phyloP scores from a whole-genome alignment of 2,113 vertebrate genomes.

The Peromyscus leucopus region DNA sequence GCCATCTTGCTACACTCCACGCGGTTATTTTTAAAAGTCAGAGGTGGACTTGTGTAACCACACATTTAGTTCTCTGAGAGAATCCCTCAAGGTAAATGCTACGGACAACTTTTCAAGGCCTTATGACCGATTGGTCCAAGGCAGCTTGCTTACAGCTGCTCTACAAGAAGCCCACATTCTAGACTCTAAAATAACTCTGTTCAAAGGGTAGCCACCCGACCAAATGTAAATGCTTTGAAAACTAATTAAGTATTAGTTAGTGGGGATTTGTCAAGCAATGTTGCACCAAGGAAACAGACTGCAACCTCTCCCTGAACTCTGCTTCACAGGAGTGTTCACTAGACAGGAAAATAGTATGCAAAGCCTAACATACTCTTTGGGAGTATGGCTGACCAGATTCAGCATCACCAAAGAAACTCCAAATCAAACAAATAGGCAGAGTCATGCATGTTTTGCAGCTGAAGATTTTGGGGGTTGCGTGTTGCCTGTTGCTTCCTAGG shows the following conservation, averaged over 20 bases:
- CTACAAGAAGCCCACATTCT: neutral
- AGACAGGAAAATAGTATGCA: neutral
- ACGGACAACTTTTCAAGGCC: neutral
- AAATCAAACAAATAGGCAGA: conserved; percentile 8
- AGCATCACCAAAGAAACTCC: neutral
- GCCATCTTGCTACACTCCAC: neutral
- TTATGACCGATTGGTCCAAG: neutral
- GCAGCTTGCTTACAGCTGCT: neutral
- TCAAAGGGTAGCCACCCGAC: neutral
- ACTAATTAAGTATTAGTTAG: neutral
- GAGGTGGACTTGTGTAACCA: neutral
- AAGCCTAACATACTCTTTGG: neutral
- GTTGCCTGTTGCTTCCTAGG: conserved; percentile 3
- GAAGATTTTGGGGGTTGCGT: neutral
- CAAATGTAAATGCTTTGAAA: neutral
- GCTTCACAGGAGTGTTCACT: neutral
- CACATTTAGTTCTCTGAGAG: neutral
- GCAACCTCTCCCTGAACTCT: neutral
- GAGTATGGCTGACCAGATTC: neutral
- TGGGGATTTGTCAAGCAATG: neutral
- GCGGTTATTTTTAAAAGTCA: neutral
- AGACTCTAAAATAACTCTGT: neutral
- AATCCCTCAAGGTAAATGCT: neutral
- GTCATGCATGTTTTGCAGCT: neutral
- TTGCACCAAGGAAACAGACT: neutral